Conservation (phyloP, 1,140 invertebrate species). For the Hycleus phaleratus region DNA sequence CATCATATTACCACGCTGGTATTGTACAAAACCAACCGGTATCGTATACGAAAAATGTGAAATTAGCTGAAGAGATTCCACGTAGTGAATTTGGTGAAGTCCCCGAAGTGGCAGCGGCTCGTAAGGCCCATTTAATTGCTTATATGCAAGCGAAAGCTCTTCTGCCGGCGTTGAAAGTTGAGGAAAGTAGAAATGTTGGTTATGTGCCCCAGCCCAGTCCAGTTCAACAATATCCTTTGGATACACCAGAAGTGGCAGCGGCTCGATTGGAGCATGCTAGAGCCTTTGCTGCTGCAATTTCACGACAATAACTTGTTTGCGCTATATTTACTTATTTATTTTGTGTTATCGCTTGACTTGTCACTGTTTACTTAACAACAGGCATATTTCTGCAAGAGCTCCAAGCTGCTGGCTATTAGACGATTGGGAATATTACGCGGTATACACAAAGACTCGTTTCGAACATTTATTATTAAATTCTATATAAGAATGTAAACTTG, state of each 20-base stretch:
- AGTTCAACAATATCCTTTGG: background rate
- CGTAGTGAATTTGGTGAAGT: constrained; percentile 10
- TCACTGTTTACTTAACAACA: too few relatives aligned
- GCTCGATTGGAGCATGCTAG: constrained; percentile 8
- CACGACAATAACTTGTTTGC: too few relatives aligned
- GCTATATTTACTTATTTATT: too few relatives aligned
- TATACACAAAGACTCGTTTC: too few relatives aligned
- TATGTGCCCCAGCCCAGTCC: background rate
- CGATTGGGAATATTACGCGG: too few relatives aligned
- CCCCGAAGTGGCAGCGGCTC: constrained; percentile 20
- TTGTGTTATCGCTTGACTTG: too few relatives aligned
- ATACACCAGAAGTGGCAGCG: constrained; percentile 17
- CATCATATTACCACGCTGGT: background rate
- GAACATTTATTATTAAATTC: too few relatives aligned
- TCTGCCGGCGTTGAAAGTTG: background rate
- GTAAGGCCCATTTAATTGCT: constrained; percentile 17
- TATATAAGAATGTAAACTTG: too few relatives aligned
- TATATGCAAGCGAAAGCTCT: background rate
- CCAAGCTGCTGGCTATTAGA: too few relatives aligned
- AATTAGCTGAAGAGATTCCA: constrained; percentile 12
- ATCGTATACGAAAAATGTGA: background rate
- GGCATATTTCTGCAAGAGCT: too few relatives aligned
- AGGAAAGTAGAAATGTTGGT: background rate
- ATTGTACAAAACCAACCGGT: background rate
- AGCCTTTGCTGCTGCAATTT: background rate